These are phyloP conservation scores for Bryconaethiops microstoma DNA, from an alignment of 2,797 vertebrate genomes.

Conservation along the genomic window DNA sequence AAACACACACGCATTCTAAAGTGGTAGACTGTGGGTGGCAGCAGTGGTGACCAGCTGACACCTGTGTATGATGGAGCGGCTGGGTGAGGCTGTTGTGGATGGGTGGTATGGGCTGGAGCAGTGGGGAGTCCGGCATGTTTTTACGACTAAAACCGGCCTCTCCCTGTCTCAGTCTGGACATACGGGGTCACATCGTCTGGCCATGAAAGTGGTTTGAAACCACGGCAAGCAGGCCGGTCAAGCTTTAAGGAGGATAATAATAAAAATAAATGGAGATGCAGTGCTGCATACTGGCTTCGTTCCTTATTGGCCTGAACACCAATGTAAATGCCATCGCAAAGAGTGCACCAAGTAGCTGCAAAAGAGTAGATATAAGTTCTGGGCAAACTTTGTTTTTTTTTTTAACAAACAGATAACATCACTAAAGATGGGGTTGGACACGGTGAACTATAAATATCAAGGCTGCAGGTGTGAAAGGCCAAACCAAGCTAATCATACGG, in stretches of 20 bases:
- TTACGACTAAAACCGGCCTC: constrained; percentile 49
- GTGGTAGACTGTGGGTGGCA: constrained; percentile 43
- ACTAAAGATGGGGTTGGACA: neutral
- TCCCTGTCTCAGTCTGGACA: constrained; percentile 48
- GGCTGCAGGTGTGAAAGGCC: constrained; percentile 34
- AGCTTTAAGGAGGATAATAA: neutral
- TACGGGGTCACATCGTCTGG: constrained; percentile 18
- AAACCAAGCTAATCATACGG: constrained; percentile 28
- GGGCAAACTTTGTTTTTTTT: neutral
- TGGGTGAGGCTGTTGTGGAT: constrained; percentile 42
- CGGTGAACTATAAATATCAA: constrained; percentile 25
- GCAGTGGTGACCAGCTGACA: constrained; percentile 51
- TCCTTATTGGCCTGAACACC: neutral
- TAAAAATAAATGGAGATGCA: neutral
- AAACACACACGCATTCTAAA: constrained; percentile 23
- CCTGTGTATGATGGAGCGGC: constrained; percentile 42
- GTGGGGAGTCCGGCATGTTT: constrained; percentile 35
- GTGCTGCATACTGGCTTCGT: neutral
- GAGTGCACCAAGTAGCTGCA: neutral
- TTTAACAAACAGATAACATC: constrained; percentile 5
- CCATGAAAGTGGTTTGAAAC: constrained; percentile 18
- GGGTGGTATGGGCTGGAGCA: constrained; percentile 38
- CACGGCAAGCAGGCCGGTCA: constrained; percentile 18
- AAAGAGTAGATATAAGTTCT: neutral
- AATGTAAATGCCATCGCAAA: neutral